Evolutionary conservation across 2,113 vertebrate species (phyloP), one percentile per base, ranked within the genome.

Genomic region (Prionailurus viverrinus): DNA sequence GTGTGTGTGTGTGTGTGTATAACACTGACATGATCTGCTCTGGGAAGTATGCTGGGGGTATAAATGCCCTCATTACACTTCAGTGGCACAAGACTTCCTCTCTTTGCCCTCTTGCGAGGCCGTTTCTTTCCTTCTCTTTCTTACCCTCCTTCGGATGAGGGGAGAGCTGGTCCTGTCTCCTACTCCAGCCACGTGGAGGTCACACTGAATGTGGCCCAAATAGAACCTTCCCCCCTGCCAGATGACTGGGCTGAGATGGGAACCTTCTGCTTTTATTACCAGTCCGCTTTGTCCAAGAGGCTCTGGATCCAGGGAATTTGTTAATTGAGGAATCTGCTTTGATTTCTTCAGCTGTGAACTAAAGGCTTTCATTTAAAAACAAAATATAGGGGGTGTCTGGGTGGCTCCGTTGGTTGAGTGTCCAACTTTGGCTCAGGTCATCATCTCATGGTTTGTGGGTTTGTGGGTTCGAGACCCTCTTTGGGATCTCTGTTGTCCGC

Each of bases 91-190:
- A 23, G 48, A 36, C 7, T 73, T 65, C 80, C 16, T 93, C 55
- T 68, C 58, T 36, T 27, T 51, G 29, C 15, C 23, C 21, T 80
- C 15, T 83, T 2, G 0, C 4, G 29, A 71, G 66, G 7, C 7
- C 25, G 18, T 45, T 96, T 83, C 66, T 93, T 92, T 55, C n/a
- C 48, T 73, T 61, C 7, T 48, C 53, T 31, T 82, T 84, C 55
- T 76, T 48, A 55, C 6, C 12, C 19, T 69, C 65, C 12, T 65
- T 63, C n/a, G 10, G 87, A 66, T 61, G 48, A 55, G 36, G 31
- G 3, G 14, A 15, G 13, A 74, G 25, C 41, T 27, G 18, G 53
- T 69, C n/a, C 18, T 8, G 4, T 13, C 29, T 74, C 31, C 10
- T 41, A 4, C 39, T 36, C 36, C n/a, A 16, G 61, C 55, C 41